These are phyloP conservation scores for Petrolisthes manimaculis DNA, from an alignment of 2,888 invertebrate genomes.

Conservation along the genomic window DNA sequence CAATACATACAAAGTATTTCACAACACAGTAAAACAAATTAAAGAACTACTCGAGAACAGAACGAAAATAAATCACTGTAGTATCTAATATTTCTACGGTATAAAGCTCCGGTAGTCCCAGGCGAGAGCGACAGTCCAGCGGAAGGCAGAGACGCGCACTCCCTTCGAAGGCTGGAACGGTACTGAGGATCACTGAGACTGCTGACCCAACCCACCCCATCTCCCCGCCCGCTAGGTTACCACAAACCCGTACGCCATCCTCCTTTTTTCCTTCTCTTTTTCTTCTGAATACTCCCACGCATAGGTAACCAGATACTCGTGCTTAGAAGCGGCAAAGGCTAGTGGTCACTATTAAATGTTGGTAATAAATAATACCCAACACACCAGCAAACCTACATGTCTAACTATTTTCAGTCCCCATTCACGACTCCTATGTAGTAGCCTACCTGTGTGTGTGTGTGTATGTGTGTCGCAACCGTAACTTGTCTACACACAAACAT, in stretches of 20 bases:
- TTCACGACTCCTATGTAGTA: no score
- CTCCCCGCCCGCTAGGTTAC: constrained; percentile 12
- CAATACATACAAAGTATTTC: constrained; percentile 14
- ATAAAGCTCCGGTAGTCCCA: constrained; percentile 10
- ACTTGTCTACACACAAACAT: no score
- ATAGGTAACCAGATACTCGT: not conserved
- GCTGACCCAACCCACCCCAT: constrained; percentile 18
- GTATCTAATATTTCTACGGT: not conserved
- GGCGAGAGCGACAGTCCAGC: not conserved
- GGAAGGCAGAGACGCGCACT: not conserved
- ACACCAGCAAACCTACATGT: no score
- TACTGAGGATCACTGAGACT: constrained; percentile 9
- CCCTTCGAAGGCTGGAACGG: not conserved
- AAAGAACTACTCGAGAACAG: not conserved
- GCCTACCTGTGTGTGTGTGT: no score
- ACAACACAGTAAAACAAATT: not conserved
- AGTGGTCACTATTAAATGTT: no score
- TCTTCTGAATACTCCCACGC: constrained; percentile 13
- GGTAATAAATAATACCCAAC: no score
- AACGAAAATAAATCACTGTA: not conserved
- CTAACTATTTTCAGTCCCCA: no score
- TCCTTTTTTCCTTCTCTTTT: not conserved
- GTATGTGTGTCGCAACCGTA: no score
- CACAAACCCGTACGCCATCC: constrained; percentile 16
- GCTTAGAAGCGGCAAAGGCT: no score